phyloP scores from a whole-genome alignment of 2,113 vertebrate species.

The Corvus moneduloides region DNA sequence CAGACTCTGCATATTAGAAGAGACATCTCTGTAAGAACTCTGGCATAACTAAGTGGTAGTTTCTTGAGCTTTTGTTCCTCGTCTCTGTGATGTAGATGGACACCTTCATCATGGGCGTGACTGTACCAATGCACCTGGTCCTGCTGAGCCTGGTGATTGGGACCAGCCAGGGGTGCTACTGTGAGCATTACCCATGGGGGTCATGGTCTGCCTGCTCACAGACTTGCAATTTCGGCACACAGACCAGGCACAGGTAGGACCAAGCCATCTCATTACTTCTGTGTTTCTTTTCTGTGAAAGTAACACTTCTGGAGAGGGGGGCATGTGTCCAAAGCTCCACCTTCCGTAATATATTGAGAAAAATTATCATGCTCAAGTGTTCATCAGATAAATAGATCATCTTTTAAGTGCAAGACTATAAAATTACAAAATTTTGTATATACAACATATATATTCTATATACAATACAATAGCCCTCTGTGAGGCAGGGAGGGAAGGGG shows the following conservation, averaged over 20 bases:
- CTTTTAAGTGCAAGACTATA: background rate
- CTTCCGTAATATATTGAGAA: background rate
- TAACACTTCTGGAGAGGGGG: background rate
- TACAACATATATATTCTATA: background rate
- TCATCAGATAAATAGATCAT: background rate
- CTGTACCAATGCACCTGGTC: slow-evolving; percentile 28
- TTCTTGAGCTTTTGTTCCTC: background rate
- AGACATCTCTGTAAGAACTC: background rate
- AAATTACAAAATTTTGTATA: background rate
- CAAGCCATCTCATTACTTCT: background rate
- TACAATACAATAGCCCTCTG: background rate
- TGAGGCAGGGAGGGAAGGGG: too few relatives aligned
- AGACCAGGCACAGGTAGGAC: slow-evolving; percentile 79
- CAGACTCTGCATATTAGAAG: background rate
- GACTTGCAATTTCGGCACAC: slow-evolving; percentile 84
- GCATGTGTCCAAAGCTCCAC: background rate
- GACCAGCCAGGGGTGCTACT: slow-evolving; percentile 77
- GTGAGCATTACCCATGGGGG: slow-evolving; percentile 85
- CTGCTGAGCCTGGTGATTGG: slow-evolving; percentile 57
- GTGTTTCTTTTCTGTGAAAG: background rate
- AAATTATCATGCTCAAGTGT: background rate
- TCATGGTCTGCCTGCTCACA: slow-evolving; percentile 84
- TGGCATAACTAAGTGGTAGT: background rate
- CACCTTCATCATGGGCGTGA: background rate
- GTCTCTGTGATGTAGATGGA: background rate